Percentiles rank a stretch among this genome's conserved stretches.
Evolutionary conservation across 2,113 vertebrate species (phyloP).

Genomic region (Trinectes maculatus): DNA sequence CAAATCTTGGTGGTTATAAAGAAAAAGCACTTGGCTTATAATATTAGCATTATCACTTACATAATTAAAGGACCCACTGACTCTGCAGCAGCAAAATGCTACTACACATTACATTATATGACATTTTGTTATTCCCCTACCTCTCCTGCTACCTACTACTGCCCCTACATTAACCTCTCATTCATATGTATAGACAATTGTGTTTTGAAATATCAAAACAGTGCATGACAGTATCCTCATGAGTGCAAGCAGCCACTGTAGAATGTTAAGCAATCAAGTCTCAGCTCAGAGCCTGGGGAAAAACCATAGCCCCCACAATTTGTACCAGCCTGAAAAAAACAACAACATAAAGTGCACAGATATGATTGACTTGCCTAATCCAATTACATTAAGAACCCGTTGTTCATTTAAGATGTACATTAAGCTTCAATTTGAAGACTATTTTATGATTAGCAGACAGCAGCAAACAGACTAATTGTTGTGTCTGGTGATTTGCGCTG

Average conservation of each 20-base stretch:
- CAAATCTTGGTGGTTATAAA: neutral
- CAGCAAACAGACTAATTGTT: slow-evolving; percentile 70
- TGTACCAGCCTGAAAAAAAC: slow-evolving; percentile 25
- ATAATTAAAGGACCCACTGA: slow-evolving; percentile 17
- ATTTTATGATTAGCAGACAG: slow-evolving; percentile 65
- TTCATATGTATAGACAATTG: slow-evolving; percentile 43
- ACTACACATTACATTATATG: slow-evolving; percentile 1
- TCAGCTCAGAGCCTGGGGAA: slow-evolving; percentile 31
- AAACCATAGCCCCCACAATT: slow-evolving; percentile 26
- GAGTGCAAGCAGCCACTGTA: slow-evolving; percentile 32
- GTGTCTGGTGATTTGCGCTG: slow-evolving; percentile 61
- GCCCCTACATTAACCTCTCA: slow-evolving; percentile 36
- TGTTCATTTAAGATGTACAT: slow-evolving; percentile 73
- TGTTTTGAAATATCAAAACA: slow-evolving; percentile 48
- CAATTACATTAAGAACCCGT: slow-evolving; percentile 71
- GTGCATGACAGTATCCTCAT: slow-evolving; percentile 30
- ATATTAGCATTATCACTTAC: neutral
- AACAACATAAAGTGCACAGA: slow-evolving; percentile 49
- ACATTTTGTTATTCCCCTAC: slow-evolving; percentile 22
- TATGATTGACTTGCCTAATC: slow-evolving; percentile 72
- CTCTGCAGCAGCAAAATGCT: slow-evolving; percentile 16
- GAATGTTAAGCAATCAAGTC: slow-evolving; percentile 57
- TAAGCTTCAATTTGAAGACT: slow-evolving; percentile 72
- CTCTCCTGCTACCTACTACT: neutral
- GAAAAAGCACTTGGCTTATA: neutral